Conservation (phyloP, 2,888 invertebrate species). For the Caenorhabditis sp. region DNA sequence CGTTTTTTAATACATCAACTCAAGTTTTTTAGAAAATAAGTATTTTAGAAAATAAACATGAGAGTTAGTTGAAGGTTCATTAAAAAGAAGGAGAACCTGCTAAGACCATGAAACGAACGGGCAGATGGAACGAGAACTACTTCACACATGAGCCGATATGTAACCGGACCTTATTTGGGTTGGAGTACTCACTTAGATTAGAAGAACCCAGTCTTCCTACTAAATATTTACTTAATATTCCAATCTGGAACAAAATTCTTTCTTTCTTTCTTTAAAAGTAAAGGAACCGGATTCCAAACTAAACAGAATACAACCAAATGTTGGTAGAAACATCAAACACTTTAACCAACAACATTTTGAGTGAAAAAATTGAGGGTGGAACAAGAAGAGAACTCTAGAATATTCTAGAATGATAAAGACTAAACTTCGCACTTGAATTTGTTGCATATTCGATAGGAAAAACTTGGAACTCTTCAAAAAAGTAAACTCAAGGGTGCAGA, state of each 20-base stretch:
- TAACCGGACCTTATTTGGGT: constrained; percentile 28
- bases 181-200: constrained; percentile 53
- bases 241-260: constrained; percentile 2
- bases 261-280: too few species aligned
- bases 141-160: constrained; percentile 43
- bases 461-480: constrained; percentile 7
- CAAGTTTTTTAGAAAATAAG: too few species aligned
- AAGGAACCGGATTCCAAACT: too few species aligned
- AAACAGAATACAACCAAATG: neutral
- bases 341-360: constrained; percentile 4
- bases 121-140: constrained; percentile 1
- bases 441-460: neutral
- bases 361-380: constrained; percentile 11
- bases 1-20: too few species aligned
- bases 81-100: neutral
- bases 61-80: too few species aligned
- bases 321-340: too few species aligned
- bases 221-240: constrained; percentile 41
- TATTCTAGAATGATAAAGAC: constrained; percentile 16
- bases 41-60: too few species aligned
- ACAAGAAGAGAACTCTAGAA: constrained; percentile 15
- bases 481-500: constrained; percentile 16
- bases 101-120: neutral
- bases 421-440: neutral
- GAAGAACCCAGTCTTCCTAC: constrained; percentile 15